Evolutionary conservation across 1,140 invertebrate genomes (phyloP).

Genomic region (Drosophila bifasciata): DNA sequence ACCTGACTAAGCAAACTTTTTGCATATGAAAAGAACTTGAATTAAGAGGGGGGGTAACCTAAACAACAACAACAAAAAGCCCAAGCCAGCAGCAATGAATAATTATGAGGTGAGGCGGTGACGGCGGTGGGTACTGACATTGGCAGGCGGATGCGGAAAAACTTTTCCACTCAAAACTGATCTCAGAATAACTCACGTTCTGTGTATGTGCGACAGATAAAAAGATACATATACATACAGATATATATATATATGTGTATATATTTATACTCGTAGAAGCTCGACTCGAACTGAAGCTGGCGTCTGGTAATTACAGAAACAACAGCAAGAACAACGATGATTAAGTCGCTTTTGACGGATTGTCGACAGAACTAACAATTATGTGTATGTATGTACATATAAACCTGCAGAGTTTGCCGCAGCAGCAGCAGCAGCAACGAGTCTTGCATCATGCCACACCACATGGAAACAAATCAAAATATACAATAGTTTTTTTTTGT

Average conservation of each 20-base stretch:
- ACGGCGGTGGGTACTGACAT: constrained; percentile 66
- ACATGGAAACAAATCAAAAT: constrained; percentile 67
- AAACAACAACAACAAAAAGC: constrained; percentile 2
- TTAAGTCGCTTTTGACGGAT: constrained; percentile 47
- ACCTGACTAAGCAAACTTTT: constrained; percentile 25
- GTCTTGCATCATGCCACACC: constrained; percentile 53
- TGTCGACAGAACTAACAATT: constrained; percentile 70
- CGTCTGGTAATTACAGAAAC: constrained; percentile 59
- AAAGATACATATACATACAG: constrained; percentile 60
- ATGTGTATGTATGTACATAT: constrained; percentile 47
- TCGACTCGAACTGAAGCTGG: constrained; percentile 27
- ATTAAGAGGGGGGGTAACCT: constrained; percentile 38
- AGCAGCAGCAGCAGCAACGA: constrained; percentile 31
- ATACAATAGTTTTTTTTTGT: constrained; percentile 20
- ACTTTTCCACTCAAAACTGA: constrained; percentile 32
- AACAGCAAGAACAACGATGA: constrained; percentile 28
- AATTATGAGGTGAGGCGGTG: constrained; percentile 36
- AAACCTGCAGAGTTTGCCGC: constrained; percentile 53
- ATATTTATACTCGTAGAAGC: constrained; percentile 6
- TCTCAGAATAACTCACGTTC: constrained; percentile 53
- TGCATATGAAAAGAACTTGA: constrained; percentile 53
- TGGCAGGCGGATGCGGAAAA: constrained; percentile 78
- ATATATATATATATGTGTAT: neutral
- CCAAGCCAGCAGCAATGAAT: constrained; percentile 41
- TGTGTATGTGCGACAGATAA: constrained; percentile 35